Conservation (phyloP, 2,113 vertebrate species). For the Speoplatyrhinus poulsoni region DNA sequence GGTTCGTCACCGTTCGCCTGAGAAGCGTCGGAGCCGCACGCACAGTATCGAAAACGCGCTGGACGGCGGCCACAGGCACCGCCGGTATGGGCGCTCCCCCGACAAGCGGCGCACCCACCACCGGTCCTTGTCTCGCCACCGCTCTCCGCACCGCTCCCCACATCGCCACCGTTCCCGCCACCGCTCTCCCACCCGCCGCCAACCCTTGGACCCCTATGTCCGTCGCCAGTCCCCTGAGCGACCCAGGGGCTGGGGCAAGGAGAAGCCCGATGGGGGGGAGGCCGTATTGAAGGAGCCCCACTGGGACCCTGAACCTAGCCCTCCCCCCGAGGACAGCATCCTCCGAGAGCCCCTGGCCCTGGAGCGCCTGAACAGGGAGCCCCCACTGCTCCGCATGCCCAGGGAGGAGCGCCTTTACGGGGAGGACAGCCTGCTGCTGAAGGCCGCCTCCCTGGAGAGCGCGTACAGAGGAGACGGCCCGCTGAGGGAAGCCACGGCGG, state of each 20-base stretch:
- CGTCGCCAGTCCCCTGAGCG: conserved; percentile 70
- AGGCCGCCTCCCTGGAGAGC: conserved; percentile 57
- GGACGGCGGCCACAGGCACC: conserved; percentile 73
- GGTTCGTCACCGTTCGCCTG: conserved; percentile 75
- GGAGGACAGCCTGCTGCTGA: conserved; percentile 61
- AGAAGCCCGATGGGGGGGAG: conserved; percentile 73
- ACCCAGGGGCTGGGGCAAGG: conserved; percentile 72
- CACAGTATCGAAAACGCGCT: conserved; percentile 86
- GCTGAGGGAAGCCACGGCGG: conserved; percentile 43
- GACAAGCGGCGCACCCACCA: conserved; percentile 70
- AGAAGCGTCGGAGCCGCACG: conserved; percentile 79
- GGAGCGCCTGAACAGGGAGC: conserved; percentile 63
- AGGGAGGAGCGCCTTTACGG: conserved; percentile 39
- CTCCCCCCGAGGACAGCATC: conserved; percentile 55
- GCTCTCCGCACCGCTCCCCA: conserved; percentile 71
- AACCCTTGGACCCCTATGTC: conserved; percentile 66
- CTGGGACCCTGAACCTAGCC: conserved; percentile 47
- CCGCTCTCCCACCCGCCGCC: conserved; percentile 79
- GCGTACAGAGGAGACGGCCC: conserved; percentile 57
- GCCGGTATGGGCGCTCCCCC: conserved; percentile 78
- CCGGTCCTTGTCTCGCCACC: conserved; percentile 64
- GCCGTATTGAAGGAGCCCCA: conserved; percentile 53
- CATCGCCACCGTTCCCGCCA: conserved; percentile 75
- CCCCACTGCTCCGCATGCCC: conserved; percentile 14
- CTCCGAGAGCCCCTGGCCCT: conserved; percentile 55